phyloP scores from a whole-genome alignment of 2,797 vertebrate species.

The Rhinogobio ventralis region DNA sequence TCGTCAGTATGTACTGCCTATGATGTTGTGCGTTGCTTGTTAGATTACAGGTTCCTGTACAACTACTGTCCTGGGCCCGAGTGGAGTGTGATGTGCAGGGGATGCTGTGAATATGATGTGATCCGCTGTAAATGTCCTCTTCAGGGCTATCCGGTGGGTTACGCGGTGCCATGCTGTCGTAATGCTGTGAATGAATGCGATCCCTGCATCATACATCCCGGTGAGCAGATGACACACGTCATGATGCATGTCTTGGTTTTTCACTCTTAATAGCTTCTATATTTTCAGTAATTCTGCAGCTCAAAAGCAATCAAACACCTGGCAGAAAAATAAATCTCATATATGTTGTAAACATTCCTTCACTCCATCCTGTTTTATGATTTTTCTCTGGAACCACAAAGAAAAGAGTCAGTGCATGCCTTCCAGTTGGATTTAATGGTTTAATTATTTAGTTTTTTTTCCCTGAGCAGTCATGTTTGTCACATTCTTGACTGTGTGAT shows the following conservation, averaged over 20 bases:
- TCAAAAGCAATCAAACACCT: background rate
- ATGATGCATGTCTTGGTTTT: background rate
- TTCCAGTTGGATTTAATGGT: background rate
- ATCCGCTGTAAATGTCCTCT: conserved; percentile 92
- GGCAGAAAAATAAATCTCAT: background rate
- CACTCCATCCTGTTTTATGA: background rate
- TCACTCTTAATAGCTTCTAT: background rate
- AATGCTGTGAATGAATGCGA: conserved; percentile 95
- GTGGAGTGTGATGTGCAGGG: conserved; percentile 97
- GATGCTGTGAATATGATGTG: conserved; percentile 94
- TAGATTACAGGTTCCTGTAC: conserved; percentile 93
- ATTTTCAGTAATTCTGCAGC: background rate
- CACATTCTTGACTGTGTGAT: background rate
- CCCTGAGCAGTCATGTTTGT: background rate
- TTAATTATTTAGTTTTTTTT: too few species aligned
- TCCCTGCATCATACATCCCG: conserved; percentile 96
- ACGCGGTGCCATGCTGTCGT: conserved; percentile 96
- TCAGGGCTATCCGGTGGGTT: conserved; percentile 89
- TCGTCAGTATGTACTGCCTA: background rate
- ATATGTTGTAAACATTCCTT: background rate
- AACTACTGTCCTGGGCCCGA: conserved; percentile 93
- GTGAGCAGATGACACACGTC: conserved; percentile 70
- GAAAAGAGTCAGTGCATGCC: background rate
- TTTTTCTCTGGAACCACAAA: background rate
- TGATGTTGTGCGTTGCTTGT: conserved; percentile 6